Conservation (phyloP, 2,797 vertebrate species). For the Sarcophilus harrisii region DNA sequence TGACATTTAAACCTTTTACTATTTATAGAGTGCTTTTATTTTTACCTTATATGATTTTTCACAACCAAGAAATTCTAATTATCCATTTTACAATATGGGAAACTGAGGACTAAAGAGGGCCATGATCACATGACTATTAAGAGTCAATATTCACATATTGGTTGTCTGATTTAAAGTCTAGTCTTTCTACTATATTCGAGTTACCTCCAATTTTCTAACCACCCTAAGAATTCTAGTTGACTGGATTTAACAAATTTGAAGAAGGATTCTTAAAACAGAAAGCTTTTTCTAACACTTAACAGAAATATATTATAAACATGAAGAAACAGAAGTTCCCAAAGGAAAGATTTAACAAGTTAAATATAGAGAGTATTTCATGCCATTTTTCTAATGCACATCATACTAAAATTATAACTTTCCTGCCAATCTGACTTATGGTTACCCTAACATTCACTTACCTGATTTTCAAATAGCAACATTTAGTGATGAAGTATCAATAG, state of each 20-base stretch:
- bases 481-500: neutral
- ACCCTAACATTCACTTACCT: neutral
- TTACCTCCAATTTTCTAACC: neutral
- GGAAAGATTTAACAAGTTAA: neutral
- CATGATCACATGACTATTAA: neutral
- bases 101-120: neutral
- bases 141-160: neutral
- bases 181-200: neutral
- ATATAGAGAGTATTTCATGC: neutral
- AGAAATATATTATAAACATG: neutral
- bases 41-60: neutral
- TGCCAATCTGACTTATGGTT: neutral
- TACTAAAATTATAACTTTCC: neutral
- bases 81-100: neutral
- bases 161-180: neutral
- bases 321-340: neutral
- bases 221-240: neutral
- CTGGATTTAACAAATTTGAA: conserved; percentile 2
- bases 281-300: neutral
- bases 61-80: neutral
- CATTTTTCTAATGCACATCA: neutral
- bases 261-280: neutral
- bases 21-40: neutral
- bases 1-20: neutral
- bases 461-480: neutral